Percentiles rank a stretch among this genome's conserved stretches.
Conservation (phyloP, 2,113 vertebrate species). For the Toxostoma redivivum region DNA sequence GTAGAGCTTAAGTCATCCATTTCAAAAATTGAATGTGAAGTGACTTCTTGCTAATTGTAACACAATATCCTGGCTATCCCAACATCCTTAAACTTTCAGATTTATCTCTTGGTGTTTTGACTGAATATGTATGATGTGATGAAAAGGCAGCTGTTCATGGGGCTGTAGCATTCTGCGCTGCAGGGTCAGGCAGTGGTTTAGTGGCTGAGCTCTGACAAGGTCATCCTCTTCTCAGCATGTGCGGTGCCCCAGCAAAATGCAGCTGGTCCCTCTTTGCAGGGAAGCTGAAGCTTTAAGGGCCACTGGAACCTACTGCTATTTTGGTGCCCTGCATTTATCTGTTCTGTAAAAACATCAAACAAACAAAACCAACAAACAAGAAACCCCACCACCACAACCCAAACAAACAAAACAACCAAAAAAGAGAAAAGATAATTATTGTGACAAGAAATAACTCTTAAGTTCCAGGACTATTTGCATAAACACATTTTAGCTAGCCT, state of each 20-base stretch:
- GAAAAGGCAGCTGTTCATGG: not conserved
- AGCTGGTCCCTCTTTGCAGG: not conserved
- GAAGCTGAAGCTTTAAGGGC: not conserved
- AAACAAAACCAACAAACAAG: not conserved
- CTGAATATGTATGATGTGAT: not conserved
- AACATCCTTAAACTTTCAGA: not conserved
- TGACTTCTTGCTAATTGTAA: not conserved
- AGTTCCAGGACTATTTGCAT: not conserved
- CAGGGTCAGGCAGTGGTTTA: not conserved
- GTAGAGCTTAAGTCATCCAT: not conserved
- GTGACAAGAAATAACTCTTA: not conserved
- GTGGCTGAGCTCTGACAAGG: not conserved
- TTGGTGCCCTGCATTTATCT: not conserved
- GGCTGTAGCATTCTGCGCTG: not conserved
- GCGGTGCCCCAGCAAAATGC: not conserved
- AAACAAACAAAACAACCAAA: not conserved
- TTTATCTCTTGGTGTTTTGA: not conserved
- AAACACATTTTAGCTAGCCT: not conserved
- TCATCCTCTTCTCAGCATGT: not conserved
- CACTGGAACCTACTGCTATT: not conserved
- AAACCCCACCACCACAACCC: not conserved
- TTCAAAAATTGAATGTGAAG: not conserved
- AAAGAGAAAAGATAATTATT: not conserved
- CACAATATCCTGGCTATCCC: not conserved
- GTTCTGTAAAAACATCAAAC: not conserved